Conservation (phyloP, 2,797 vertebrate species). For the Artibeus lituratus region DNA sequence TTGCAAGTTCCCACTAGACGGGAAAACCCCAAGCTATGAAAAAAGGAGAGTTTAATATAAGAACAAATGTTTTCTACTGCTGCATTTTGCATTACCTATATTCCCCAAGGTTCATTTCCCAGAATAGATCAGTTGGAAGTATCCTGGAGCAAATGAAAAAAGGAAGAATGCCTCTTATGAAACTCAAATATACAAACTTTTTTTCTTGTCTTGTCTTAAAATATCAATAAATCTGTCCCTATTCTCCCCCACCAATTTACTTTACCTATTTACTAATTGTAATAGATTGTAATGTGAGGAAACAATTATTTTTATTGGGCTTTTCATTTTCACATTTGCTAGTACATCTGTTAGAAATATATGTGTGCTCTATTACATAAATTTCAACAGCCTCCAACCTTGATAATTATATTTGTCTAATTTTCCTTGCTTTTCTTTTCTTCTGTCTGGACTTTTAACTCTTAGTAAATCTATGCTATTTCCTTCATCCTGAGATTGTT, state of each 20-base stretch:
- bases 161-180: neutral
- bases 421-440: neutral
- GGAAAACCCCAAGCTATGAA: neutral
- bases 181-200: neutral
- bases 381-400: neutral
- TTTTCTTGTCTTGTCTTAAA: neutral
- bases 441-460: neutral
- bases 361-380: neutral
- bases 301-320: neutral
- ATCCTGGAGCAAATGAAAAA: neutral
- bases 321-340: neutral
- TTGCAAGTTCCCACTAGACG: neutral
- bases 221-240: neutral
- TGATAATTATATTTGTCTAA: neutral
- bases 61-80: neutral
- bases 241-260: rapidly evolving
- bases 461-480: neutral
- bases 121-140: neutral
- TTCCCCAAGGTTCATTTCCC: neutral
- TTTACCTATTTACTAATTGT: neutral
- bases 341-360: neutral
- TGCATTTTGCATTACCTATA: neutral
- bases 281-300: neutral
- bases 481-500: neutral
- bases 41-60: neutral